phyloP scores from a whole-genome alignment of 2,888 invertebrate genomes.

The Psylliodes chrysocephalus region DNA sequence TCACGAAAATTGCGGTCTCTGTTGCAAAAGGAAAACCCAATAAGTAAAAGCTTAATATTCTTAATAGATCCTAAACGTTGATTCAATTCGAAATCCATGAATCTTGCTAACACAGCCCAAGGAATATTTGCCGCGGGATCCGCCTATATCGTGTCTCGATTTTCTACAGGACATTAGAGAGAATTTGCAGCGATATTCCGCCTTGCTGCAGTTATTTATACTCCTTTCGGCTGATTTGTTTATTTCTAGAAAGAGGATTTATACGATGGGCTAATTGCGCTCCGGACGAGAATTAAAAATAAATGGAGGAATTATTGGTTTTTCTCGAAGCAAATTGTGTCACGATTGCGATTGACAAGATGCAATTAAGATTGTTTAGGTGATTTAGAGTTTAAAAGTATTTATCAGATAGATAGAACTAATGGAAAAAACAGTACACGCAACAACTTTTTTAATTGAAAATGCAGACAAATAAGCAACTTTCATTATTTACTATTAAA shows the following conservation, averaged over 20 bases:
- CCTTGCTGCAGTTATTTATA: constrained; percentile 58
- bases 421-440: too few relatives aligned
- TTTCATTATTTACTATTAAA: too few relatives aligned
- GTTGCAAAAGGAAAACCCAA: background rate
- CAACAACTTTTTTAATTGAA: too few relatives aligned
- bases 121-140: constrained; percentile 58
- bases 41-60: constrained; percentile 21
- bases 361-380: background rate
- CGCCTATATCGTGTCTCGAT: constrained; percentile 60
- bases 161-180: constrained; percentile 56
- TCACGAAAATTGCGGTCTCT: background rate
- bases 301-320: background rate
- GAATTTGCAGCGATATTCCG: constrained; percentile 51
- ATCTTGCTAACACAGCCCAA: constrained; percentile 58
- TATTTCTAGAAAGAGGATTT: constrained; percentile 42
- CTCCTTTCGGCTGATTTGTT: constrained; percentile 50
- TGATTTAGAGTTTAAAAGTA: background rate
- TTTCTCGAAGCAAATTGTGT: background rate
- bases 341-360: background rate
- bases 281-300: constrained; percentile 3
- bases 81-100: constrained; percentile 57
- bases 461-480: too few relatives aligned
- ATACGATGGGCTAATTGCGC: constrained; percentile 26
- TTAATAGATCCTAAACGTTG: constrained; percentile 26
- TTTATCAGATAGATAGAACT: too few relatives aligned